Evolutionary conservation across 2,113 vertebrate species (phyloP).

Genomic region (Bombycilla garrulus): DNA sequence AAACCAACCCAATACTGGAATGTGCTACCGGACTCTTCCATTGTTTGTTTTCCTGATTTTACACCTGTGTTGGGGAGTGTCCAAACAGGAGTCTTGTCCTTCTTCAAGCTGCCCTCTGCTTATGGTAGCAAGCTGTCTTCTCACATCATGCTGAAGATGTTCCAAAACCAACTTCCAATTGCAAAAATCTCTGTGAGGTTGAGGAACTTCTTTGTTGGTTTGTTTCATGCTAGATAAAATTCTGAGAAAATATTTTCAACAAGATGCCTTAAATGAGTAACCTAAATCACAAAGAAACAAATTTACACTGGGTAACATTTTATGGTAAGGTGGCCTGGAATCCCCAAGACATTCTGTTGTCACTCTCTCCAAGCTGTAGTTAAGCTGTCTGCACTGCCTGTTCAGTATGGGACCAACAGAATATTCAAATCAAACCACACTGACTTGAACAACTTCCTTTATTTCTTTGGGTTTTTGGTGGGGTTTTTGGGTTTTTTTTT

Average conservation of each 20-base stretch:
- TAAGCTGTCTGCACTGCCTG: constrained; percentile 27
- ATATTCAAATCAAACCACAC: not conserved
- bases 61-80: not conserved
- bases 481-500: not conserved
- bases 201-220: not conserved
- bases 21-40: constrained; percentile 3
- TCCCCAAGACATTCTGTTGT: not conserved
- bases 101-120: not conserved
- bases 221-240: not conserved
- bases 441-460: constrained; percentile 24
- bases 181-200: constrained; percentile 15
- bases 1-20: constrained; percentile 55
- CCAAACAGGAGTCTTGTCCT: not conserved
- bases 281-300: not conserved
- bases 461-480: not conserved
- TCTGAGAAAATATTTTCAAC: not conserved
- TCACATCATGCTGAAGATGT: constrained; percentile 22
- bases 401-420: constrained; percentile 31
- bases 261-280: constrained; percentile 61
- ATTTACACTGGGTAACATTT: constrained; percentile 47
- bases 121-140: not conserved
- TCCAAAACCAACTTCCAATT: constrained; percentile 23
- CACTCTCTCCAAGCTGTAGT: not conserved
- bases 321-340: not conserved
- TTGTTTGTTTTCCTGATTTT: not conserved